Evolutionary conservation across 2,888 invertebrate species (phyloP).

Genomic region (Neoaliturus tenellus): DNA sequence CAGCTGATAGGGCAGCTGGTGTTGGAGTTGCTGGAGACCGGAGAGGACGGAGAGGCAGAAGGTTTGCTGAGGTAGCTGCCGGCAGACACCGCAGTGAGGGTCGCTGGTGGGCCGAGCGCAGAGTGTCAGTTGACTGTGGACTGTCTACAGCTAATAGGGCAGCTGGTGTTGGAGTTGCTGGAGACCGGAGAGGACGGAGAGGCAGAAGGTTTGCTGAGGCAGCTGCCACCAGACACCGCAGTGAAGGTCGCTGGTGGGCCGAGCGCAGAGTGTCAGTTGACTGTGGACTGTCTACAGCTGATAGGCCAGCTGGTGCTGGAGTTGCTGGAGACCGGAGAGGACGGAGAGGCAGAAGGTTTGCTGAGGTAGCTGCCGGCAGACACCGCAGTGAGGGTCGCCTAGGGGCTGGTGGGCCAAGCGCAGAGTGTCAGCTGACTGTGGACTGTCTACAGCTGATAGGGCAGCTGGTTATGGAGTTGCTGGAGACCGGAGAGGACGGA

Average conservation of each 20-base stretch:
- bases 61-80: constrained; percentile 39
- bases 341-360: constrained; percentile 19
- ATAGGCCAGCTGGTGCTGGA: constrained; percentile 48
- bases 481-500: constrained; percentile 32
- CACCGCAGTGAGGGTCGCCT: constrained; percentile 42
- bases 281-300: too few relatives aligned
- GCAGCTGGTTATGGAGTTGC: constrained; percentile 48
- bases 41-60: constrained; percentile 8
- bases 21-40: constrained; percentile 10
- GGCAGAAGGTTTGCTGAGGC: constrained; percentile 37
- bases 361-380: constrained; percentile 39
- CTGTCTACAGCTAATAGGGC: constrained; percentile 29
- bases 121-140: constrained; percentile 37
- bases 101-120: constrained; percentile 43
- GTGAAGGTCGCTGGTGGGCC: constrained; percentile 40
- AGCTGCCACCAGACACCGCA: constrained; percentile 38
- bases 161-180: constrained; percentile 51
- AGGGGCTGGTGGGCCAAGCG: constrained; percentile 31
- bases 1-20: constrained; percentile 35
- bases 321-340: constrained; percentile 47
- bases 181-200: constrained; percentile 27
- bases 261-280: constrained; percentile 37
- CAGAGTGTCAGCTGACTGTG: constrained; percentile 37
- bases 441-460: constrained; percentile 31
- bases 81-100: constrained; percentile 33